A percentile compares a stretch with the other conserved stretches of the same genome.
Conservation (phyloP, 2,888 invertebrate genomes). For the Cryptophagus acutangulus region DNA sequence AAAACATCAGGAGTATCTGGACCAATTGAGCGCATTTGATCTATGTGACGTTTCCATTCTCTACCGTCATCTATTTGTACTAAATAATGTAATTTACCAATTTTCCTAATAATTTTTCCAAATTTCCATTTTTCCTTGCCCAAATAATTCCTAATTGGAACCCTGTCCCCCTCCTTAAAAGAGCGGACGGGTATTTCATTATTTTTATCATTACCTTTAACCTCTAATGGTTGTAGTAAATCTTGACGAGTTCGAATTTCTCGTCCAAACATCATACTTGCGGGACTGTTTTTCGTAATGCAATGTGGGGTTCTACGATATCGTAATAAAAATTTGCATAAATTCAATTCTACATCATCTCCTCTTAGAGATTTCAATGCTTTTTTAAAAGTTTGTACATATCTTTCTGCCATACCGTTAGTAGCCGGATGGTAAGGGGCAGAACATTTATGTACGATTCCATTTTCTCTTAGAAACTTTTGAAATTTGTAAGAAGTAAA, state of each 20-base stretch:
- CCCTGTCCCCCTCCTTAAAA: neutral
- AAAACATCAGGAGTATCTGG: neutral
- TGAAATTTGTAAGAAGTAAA: slow-evolving; percentile 23
- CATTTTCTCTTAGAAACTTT: slow-evolving; percentile 18
- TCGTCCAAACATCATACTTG: slow-evolving; percentile 23
- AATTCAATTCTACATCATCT: slow-evolving; percentile 1
- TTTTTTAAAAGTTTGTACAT: slow-evolving; percentile 21
- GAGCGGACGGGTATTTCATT: too few relatives aligned
- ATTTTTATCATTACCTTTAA: too few relatives aligned
- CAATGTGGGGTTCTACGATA: slow-evolving; percentile 17
- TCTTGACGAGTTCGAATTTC: slow-evolving; percentile 21
- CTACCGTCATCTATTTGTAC: neutral
- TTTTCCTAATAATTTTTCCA: neutral
- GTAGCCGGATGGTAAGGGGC: slow-evolving; percentile 27
- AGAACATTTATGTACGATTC: slow-evolving; percentile 19
- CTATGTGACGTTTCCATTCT: neutral
- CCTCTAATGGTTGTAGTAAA: slow-evolving; percentile 16
- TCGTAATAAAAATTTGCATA: slow-evolving; percentile 11
- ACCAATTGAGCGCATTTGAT: neutral
- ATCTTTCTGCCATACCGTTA: slow-evolving; percentile 26
- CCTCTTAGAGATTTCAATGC: neutral
- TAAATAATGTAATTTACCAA: slow-evolving; percentile 1
- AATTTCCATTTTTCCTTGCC: neutral
- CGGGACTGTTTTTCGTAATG: slow-evolving; percentile 23
- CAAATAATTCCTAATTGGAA: neutral